These are phyloP conservation scores for Drosophila takahashii DNA, from an alignment of 1,140 invertebrate species.

Conservation along the genomic window DNA sequence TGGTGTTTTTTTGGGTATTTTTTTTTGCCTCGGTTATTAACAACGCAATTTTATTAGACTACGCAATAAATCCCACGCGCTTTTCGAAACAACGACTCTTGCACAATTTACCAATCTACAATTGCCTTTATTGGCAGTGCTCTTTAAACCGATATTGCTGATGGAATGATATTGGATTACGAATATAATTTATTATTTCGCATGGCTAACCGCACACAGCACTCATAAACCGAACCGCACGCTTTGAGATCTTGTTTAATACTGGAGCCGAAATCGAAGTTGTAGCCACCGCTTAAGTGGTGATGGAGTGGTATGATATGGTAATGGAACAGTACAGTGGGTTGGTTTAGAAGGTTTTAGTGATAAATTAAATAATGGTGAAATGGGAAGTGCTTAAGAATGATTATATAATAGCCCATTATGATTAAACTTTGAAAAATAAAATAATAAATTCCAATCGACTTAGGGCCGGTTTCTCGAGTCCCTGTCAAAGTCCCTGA, in stretches of 20 bases:
- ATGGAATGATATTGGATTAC: conserved; percentile 35
- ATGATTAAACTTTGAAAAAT: too few relatives aligned
- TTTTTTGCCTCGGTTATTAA: conserved; percentile 44
- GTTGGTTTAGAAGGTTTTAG: neutral
- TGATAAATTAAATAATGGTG: too few relatives aligned
- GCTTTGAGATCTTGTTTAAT: conserved; percentile 80
- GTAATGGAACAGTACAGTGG: conserved; percentile 32
- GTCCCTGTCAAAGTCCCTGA: too few relatives aligned
- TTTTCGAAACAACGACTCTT: conserved; percentile 32
- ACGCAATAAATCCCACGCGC: conserved; percentile 63
- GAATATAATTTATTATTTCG: conserved; percentile 31
- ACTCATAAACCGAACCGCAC: conserved; percentile 43
- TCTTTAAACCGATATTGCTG: conserved; percentile 15
- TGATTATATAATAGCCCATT: too few relatives aligned
- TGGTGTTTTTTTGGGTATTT: conserved; percentile 2
- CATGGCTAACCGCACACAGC: neutral
- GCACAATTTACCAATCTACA: conserved; percentile 34
- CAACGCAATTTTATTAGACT: conserved; percentile 66
- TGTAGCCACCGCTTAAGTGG: conserved; percentile 49
- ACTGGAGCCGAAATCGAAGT: conserved; percentile 67
- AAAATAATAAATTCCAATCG: too few relatives aligned
- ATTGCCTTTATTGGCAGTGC: conserved; percentile 35
- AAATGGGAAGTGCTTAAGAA: too few relatives aligned
- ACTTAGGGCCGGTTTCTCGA: too few relatives aligned
- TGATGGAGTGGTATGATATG: conserved; percentile 50